Percentiles rank a stretch among this genome's conserved stretches.
phyloP scores from a whole-genome alignment of 2,797 vertebrate species.

The Aldrovandia affinis region DNA sequence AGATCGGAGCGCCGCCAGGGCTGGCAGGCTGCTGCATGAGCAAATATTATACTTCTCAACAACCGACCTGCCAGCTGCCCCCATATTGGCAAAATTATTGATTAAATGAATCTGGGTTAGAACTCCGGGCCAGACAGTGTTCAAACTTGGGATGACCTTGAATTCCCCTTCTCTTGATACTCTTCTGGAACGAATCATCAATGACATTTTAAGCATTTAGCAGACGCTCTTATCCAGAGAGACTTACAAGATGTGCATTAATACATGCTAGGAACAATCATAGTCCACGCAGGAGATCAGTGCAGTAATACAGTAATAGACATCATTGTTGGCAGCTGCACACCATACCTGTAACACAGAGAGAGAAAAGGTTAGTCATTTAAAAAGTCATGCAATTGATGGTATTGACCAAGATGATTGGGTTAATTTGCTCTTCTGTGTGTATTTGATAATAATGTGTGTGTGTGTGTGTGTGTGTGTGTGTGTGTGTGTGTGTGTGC shows the following conservation, averaged over 20 bases:
- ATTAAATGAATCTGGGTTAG: background rate
- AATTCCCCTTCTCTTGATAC: background rate
- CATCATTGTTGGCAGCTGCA: too few species aligned
- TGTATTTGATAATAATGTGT: too few species aligned
- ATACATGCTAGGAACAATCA: too few species aligned
- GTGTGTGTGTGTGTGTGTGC: too few species aligned
- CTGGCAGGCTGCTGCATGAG: background rate
- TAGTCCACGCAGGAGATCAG: too few species aligned
- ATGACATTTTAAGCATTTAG: too few species aligned
- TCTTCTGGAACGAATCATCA: background rate
- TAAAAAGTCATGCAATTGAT: background rate
- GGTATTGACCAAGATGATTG: background rate
- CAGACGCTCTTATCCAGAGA: too few species aligned
- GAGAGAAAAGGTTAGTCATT: too few species aligned
- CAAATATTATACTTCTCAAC: background rate
- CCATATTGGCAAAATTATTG: background rate
- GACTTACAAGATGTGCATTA: too few species aligned
- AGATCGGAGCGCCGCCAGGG: background rate
- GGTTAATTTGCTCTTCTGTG: background rate
- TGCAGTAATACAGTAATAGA: too few species aligned
- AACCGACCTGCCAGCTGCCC: background rate
- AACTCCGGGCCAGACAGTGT: background rate
- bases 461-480: too few species aligned
- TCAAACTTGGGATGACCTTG: background rate
- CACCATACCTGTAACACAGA: too few species aligned